Base-by-base conservation (phyloP, 2,888 invertebrate genomes). In the Epinotia brunnichana region DNA sequence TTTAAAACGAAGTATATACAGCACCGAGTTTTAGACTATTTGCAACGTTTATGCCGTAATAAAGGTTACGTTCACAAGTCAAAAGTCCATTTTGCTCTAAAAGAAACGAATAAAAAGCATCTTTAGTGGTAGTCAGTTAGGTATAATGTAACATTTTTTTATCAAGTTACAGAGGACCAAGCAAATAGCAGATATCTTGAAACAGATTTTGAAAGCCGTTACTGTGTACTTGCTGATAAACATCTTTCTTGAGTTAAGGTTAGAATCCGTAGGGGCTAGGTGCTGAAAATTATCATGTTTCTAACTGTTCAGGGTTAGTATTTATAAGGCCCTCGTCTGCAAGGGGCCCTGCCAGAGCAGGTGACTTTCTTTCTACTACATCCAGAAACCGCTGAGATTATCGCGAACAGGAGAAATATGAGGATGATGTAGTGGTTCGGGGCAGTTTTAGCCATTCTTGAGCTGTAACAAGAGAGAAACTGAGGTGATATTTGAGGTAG, bases 241-340 rank as follows among this genome's bases (percentile, higher is more conserved):
- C 48, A 48, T 48, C 48, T 48, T 48, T 15, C 7, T 48, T n/a
- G n/a, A 48, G 3, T 11, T 11, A n/a, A n/a, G 48, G 2, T 44
- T 44, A 44, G 48, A n/a, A 48, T 35, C 48, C n/a, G 15, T 48
- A 5, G 4, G 13, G 44, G 15, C 15, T 44, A 15, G 44, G 2
- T 48, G 5, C 5, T n/a, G 41, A 10, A 11, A 41, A 41, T 41
- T 41, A 1, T 48, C 44, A n/a, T 48, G 44, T 15, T n/a, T 48
- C n/a, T 15, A n/a, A n/a, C n/a, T 48, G 4, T 48, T 7, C 17
- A 51, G 63, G 51, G 24, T 77, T 74, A 86, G 62, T 81, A 73
- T 59, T 85, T 81, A 75, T 83, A 88, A 0, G 90, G 87, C 0
- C 90, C 91, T 1, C 91, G 83, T 5, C 83, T 83, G 75, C 91